Evolutionary conservation across 64 coral and sea anemone species (phyloP).

Genomic region (Stylophora pistillata): DNA sequence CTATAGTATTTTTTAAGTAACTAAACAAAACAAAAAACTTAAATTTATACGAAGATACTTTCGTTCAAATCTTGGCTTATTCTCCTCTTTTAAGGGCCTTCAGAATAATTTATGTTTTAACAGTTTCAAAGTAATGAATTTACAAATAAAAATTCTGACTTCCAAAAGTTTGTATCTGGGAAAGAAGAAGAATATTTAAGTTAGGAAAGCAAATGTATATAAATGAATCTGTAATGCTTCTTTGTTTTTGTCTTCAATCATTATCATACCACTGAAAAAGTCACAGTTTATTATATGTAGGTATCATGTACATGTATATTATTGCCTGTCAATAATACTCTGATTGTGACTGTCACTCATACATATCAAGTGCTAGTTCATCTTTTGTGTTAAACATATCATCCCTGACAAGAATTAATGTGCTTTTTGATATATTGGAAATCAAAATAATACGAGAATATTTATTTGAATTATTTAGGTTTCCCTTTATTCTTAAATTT

Average conservation of each 20-base stretch:
- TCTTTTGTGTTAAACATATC: not conserved
- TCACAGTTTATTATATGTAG: not conserved
- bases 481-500: slow-evolving; percentile 8
- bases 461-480: slow-evolving; percentile 14
- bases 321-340: not conserved
- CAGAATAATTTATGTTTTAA: not conserved
- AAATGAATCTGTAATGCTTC: not conserved
- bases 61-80: not conserved
- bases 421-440: not conserved
- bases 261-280: too few species aligned
- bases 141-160: not conserved
- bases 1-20: slow-evolving; percentile 33
- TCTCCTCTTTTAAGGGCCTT: not conserved
- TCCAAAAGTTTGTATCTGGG: not conserved
- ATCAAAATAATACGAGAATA: not conserved
- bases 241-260: not conserved
- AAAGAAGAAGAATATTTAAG: not conserved
- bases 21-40: not conserved
- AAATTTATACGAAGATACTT: not conserved
- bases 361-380: not conserved
- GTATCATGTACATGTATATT: not conserved
- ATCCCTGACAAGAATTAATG: not conserved
- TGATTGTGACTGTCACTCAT: not conserved
- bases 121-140: not conserved
- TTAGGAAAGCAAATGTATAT: not conserved